Conservation (phyloP, 2,888 invertebrate genomes). For the Drosophila robusta region DNA sequence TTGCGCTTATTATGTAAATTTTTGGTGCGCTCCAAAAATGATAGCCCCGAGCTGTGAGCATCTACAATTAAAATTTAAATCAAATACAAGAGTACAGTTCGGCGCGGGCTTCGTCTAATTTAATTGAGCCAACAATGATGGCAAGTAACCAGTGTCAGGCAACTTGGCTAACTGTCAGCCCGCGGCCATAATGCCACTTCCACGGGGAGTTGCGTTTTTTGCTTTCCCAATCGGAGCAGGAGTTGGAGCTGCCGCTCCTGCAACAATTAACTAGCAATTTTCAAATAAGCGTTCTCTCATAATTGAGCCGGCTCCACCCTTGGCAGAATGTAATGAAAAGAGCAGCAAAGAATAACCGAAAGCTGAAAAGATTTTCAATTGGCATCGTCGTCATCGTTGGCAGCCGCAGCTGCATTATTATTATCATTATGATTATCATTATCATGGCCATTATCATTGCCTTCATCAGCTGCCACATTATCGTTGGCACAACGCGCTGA, state of each 20-base stretch:
- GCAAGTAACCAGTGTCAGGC: conserved; percentile 36
- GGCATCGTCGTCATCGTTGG: conserved; percentile 58
- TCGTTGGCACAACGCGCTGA: conserved; percentile 49
- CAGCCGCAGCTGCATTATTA: conserved; percentile 36
- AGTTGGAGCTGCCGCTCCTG: conserved; percentile 34
- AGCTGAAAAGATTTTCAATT: conserved; percentile 71
- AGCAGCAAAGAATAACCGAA: conserved; percentile 45
- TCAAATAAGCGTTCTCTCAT: conserved; percentile 78
- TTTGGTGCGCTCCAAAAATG: conserved; percentile 53
- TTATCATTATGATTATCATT: conserved; percentile 52
- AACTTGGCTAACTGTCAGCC: conserved; percentile 56
- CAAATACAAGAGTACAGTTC: conserved; percentile 52
- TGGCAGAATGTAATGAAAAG: conserved; percentile 42
- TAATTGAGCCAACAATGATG: conserved; percentile 74
- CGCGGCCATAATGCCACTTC: conserved; percentile 60
- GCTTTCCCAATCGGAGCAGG: conserved; percentile 19
- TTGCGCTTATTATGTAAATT: conserved; percentile 78
- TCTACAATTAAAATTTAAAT: conserved; percentile 79
- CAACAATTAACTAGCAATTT: conserved; percentile 78
- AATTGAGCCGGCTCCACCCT: conserved; percentile 53
- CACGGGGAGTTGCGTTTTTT: conserved; percentile 31
- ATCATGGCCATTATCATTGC: conserved; percentile 59
- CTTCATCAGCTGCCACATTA: conserved; percentile 72
- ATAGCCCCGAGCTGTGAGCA: conserved; percentile 63
- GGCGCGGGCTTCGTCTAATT: conserved; percentile 52